Evolutionary conservation across 2,888 invertebrate genomes (phyloP).

Genomic region (Heteropelma amictum): DNA sequence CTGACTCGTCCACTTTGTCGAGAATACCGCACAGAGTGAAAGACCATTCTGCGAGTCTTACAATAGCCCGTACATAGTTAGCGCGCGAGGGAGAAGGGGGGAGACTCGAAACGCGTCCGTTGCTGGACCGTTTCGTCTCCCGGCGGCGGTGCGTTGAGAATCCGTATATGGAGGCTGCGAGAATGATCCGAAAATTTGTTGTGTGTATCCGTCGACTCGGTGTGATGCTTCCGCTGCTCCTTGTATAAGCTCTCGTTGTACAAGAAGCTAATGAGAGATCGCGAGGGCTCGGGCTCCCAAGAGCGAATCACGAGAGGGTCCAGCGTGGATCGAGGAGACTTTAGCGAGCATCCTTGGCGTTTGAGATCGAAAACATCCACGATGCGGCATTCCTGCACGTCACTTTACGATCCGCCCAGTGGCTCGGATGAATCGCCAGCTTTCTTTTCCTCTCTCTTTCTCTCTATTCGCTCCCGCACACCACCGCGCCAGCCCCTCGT

Average conservation of each 20-base stretch:
- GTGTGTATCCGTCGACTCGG: conserved; percentile 9
- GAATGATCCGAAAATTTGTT: conserved; percentile 50
- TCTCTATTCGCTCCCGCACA: conserved; percentile 45
- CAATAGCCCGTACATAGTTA: conserved; percentile 8
- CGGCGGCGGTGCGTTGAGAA: conserved; percentile 39
- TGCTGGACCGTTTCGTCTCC: conserved; percentile 15
- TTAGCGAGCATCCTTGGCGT: conserved; percentile 23
- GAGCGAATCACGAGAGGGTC: conserved; percentile 41
- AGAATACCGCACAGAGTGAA: conserved; percentile 43
- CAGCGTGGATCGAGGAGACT: conserved; percentile 19
- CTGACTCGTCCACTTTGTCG: conserved; percentile 61
- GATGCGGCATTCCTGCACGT: conserved; percentile 73
- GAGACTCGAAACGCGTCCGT: background rate
- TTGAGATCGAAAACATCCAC: conserved; percentile 44
- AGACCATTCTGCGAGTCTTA: conserved; percentile 7
- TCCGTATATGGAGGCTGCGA: conserved; percentile 30
- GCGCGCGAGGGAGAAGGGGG: background rate
- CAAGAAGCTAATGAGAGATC: conserved; percentile 37
- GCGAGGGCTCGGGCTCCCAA: conserved; percentile 40
- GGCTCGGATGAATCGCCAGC: conserved; percentile 74
- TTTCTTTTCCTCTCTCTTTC: conserved; percentile 37
- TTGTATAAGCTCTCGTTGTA: conserved; percentile 16
- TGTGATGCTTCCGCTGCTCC: conserved; percentile 44
- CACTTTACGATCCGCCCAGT: conserved; percentile 78
- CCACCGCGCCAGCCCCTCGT: conserved; percentile 71